These are phyloP conservation scores for Peribatodes rhomboidaria DNA, from an alignment of 2,888 invertebrate genomes.

Conservation along the genomic window DNA sequence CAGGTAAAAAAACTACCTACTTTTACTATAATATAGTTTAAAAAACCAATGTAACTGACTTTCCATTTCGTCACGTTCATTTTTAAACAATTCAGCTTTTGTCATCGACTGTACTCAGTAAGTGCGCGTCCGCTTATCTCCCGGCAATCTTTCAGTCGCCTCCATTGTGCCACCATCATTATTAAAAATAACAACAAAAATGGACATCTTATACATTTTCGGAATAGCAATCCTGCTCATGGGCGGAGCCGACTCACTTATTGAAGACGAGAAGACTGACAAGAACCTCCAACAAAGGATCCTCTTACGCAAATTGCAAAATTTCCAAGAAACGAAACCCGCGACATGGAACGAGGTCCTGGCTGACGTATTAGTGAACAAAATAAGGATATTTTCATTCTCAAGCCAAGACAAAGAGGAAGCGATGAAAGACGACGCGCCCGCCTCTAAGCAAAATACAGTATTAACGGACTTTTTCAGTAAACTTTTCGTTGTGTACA, in stretches of 20 bases:
- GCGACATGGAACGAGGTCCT: conserved; percentile 75
- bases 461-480: conserved; percentile 62
- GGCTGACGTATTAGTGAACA: conserved; percentile 73
- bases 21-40: too few species aligned
- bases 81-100: conserved; percentile 40
- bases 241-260: conserved; percentile 58
- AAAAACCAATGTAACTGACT: background rate
- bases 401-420: conserved; percentile 48
- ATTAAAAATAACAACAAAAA: conserved; percentile 62
- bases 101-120: conserved; percentile 61
- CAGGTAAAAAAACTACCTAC: too few species aligned
- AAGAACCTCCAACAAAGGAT: conserved; percentile 56
- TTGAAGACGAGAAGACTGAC: conserved; percentile 52
- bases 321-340: conserved; percentile 63
- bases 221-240: conserved; percentile 65
- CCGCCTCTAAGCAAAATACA: conserved; percentile 38
- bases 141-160: conserved; percentile 68
- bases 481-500: conserved; percentile 64
- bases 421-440: conserved; percentile 37
- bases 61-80: conserved; percentile 8
- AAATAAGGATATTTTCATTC: conserved; percentile 68
- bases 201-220: conserved; percentile 68
- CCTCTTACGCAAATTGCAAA: conserved; percentile 75
- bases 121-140: conserved; percentile 69
- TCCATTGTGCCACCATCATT: conserved; percentile 65